phyloP scores from a whole-genome alignment of 2,888 invertebrate genomes.

The Euzophera pinguis region DNA sequence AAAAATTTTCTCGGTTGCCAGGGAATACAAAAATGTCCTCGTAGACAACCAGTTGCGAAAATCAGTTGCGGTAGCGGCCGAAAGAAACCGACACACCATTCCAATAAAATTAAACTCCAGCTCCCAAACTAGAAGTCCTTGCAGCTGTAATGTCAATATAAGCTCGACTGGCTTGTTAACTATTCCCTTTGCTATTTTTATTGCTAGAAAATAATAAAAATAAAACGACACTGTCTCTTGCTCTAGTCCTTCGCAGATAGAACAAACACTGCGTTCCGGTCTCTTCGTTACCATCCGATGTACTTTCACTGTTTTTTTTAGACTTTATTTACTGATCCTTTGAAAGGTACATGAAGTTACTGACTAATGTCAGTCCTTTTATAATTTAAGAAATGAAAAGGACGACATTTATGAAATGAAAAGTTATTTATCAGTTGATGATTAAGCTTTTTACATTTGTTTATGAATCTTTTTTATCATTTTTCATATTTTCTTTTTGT shows the following conservation, averaged over 20 bases:
- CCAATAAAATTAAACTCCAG: constrained; percentile 20
- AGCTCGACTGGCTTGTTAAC: not conserved
- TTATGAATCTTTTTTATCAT: no score
- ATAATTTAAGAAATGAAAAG: no score
- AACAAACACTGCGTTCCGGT: constrained; percentile 56
- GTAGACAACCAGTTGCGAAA: no score
- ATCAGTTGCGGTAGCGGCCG: no score
- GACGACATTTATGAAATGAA: no score
- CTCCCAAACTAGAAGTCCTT: not conserved
- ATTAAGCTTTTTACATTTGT: no score
- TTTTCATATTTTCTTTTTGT: no score
- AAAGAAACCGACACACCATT: not conserved
- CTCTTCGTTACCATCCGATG: constrained; percentile 45
- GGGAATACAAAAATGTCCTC: no score
- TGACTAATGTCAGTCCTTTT: no score
- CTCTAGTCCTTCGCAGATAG: constrained; percentile 19
- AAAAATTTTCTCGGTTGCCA: no score
- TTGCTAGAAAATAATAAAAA: not conserved
- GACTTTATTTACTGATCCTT: not conserved
- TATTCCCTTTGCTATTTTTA: not conserved
- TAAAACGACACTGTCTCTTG: constrained; percentile 16
- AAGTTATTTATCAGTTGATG: no score
- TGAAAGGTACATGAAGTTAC: not conserved
- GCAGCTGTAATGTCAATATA: not conserved
- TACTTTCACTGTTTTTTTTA: constrained; percentile 3